These are phyloP conservation scores for Neodiprion pinetum DNA, from an alignment of 1,140 invertebrate species.

Conservation along the genomic window DNA sequence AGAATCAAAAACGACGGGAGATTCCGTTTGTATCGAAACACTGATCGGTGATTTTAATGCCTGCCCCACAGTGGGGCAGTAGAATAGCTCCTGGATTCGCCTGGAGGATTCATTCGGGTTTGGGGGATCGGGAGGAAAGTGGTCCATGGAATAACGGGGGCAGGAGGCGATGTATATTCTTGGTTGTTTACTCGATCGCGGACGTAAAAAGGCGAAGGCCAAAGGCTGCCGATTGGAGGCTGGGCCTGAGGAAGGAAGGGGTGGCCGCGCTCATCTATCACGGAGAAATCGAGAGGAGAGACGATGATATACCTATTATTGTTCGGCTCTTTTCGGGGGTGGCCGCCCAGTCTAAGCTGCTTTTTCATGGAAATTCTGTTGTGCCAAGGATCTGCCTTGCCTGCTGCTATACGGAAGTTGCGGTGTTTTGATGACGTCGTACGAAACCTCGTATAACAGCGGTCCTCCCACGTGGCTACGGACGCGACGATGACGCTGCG, in stretches of 20 bases:
- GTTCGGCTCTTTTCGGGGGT: background rate
- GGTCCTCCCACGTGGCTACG: background rate
- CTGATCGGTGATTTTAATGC: slow-evolving; percentile 2
- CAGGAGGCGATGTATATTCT: slow-evolving; percentile 4
- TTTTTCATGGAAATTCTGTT: slow-evolving; percentile 3
- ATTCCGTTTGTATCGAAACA: too few relatives aligned
- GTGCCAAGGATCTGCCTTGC: background rate
- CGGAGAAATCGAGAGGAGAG: background rate
- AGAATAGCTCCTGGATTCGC: background rate
- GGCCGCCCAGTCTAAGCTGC: background rate
- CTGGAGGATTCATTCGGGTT: background rate
- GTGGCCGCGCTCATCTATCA: background rate
- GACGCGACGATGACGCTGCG: background rate
- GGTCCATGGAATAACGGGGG: background rate
- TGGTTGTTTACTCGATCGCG: background rate
- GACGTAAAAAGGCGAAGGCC: background rate
- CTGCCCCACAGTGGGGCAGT: background rate
- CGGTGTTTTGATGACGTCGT: slow-evolving; percentile 1
- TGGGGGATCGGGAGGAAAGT: background rate
- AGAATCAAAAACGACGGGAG: too few relatives aligned
- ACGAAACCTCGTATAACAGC: background rate
- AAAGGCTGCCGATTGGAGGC: background rate
- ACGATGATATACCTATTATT: slow-evolving; percentile 5
- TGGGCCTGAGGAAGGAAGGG: background rate
- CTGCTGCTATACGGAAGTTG: background rate